Base-by-base conservation (phyloP, 1,140 invertebrate species). In the Drosophila rufa region DNA sequence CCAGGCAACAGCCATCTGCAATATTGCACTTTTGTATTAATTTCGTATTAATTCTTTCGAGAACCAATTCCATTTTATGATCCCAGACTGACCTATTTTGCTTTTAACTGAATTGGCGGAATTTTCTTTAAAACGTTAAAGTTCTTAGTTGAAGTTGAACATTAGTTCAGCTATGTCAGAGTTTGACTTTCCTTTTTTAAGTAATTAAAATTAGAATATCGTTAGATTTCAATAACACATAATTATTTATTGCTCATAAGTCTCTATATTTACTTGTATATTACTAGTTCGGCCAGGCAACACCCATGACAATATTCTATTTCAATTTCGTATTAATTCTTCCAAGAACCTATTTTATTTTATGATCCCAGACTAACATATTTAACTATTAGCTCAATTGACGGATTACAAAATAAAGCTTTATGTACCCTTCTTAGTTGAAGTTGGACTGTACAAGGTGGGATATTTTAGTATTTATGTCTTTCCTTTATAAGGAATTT, bases 1-100 rank as follows among this genome's bases (percentile, higher is more conserved):
- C 53, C 19, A 56, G 53, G 38, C 19, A 55, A 55, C 33, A 7
- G 36, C 14, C 51, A 55, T 55, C 33, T 55, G 53, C 53, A 56
- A 40, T 40, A 56, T 56, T 56, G 53, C 36, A 56, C 22, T 56
- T 56, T 55, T 15, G 27, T 30, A 30, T 30, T 30, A 6, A 55
- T 22, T 56, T 40, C 8, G 14, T 56, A 22, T 40, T 40, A 15
- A 55, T 55, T 38, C 17, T 38, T 19, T 56, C 8, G 17, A 56
- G 36, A 40, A 56, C 36, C 36, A 40, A 19, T 46, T 46, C 5
- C 11, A 25, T 40, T 25, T 56, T 40, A 38, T 38, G 51, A 55
- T 55, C 51, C 51, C 51, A 38, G 7, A 22, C 4, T 55, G 51
- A 55, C 51, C 51, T 11, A 55, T 55, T 55, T 55, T 22, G 14